Percentiles rank a stretch among this genome's conserved stretches.
These are phyloP conservation scores for Campopleginae sp. DNA, from an alignment of 2,888 invertebrate species.

Conservation along the genomic window DNA sequence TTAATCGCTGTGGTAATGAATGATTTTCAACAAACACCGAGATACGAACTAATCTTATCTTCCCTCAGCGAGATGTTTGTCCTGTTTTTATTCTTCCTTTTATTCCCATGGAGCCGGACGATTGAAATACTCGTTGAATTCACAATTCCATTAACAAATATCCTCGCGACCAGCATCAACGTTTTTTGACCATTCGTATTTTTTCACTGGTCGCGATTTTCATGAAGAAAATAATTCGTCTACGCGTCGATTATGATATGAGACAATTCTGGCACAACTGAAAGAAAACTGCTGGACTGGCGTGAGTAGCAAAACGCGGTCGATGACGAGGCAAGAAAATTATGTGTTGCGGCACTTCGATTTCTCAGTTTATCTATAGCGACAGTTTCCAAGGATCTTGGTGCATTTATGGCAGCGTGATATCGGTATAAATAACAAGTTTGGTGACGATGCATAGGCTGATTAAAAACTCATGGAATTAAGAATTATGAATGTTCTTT, in stretches of 20 bases:
- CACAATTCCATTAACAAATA: background rate
- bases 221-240: background rate
- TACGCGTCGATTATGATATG: background rate
- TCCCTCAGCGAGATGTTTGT: background rate
- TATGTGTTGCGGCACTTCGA: background rate
- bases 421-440: background rate
- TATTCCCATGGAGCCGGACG: background rate
- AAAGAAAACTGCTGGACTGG: background rate
- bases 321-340: background rate
- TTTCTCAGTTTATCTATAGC: background rate
- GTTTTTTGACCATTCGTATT: background rate
- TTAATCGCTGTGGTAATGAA: background rate
- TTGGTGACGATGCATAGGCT: background rate
- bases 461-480: slow-evolving; percentile 21
- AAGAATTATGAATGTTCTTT: slow-evolving; percentile 75
- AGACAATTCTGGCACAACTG: background rate
- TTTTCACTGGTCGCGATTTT: background rate
- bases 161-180: background rate
- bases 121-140: background rate
- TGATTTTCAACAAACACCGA: background rate
- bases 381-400: background rate
- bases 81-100: background rate
- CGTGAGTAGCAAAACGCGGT: background rate
- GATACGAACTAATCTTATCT: background rate
- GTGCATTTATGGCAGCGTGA: background rate